Percentiles rank a stretch among this genome's conserved stretches.
Evolutionary conservation across 2,797 vertebrate species (phyloP).

Genomic region (Borostomias antarcticus): DNA sequence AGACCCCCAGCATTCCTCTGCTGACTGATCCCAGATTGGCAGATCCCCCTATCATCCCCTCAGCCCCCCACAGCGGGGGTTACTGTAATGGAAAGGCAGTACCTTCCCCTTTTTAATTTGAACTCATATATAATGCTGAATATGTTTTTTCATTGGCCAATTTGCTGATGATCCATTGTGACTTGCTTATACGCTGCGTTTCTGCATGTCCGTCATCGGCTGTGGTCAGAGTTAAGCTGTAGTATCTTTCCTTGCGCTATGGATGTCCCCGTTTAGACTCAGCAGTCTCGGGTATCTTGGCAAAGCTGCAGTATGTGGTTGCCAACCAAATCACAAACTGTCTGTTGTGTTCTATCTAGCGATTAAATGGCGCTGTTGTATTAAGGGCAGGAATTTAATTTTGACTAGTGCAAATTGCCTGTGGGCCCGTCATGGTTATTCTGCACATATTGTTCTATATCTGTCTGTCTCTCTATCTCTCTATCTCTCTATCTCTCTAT

Average conservation of each 20-base stretch:
- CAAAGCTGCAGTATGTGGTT: neutral
- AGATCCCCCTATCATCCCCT: slow-evolving; percentile 2
- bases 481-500: no score
- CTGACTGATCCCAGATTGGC: slow-evolving; percentile 3
- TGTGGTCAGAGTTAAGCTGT: no score
- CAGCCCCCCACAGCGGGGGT: slow-evolving; percentile 2
- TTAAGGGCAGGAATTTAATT: slow-evolving; percentile 9
- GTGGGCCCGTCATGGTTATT: no score
- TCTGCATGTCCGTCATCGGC: neutral
- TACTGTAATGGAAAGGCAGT: slow-evolving; percentile 26
- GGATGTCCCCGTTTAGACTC: neutral
- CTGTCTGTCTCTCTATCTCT: no score
- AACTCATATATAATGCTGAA: slow-evolving; percentile 15
- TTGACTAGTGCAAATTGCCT: no score
- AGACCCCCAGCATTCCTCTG: slow-evolving; percentile 7
- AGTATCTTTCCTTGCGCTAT: neutral
- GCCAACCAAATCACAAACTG: neutral
- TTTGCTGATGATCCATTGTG: slow-evolving; percentile 15
- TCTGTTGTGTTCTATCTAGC: neutral
- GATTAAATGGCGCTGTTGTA: no score
- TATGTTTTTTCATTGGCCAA: neutral
- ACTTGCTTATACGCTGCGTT: slow-evolving; percentile 17
- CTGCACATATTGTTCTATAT: no score
- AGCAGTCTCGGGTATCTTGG: no score
- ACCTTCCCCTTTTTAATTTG: neutral